Percentiles rank a stretch among this genome's conserved stretches.
Conservation (phyloP, 2,888 invertebrate species). For the Temnothorax rugatulus region DNA sequence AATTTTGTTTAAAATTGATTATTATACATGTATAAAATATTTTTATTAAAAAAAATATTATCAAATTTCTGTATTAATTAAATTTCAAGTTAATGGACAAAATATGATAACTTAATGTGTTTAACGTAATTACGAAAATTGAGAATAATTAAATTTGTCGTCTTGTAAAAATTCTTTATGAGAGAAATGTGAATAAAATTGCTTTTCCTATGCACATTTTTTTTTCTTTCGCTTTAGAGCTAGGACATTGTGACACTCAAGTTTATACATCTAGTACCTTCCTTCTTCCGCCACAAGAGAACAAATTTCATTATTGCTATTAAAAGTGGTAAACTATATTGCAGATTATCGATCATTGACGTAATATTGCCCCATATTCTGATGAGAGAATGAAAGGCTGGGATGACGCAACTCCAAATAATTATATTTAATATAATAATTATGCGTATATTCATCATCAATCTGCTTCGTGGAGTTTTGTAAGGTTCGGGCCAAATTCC, state of each 20-base stretch:
- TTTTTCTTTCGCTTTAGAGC: not conserved
- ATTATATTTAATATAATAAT: not conserved
- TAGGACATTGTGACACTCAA: not conserved
- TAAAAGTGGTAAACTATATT: constrained; percentile 31
- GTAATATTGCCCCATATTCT: constrained; percentile 4
- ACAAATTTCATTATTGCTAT: constrained; percentile 43
- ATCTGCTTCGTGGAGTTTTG: not conserved
- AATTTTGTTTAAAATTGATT: not conserved
- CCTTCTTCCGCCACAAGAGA: constrained; percentile 14
- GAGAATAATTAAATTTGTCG: not conserved
- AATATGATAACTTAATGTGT: not conserved
- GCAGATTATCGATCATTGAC: constrained; percentile 47
- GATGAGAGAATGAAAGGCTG: constrained; percentile 12
- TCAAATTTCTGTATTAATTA: not conserved
- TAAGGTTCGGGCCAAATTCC: constrained; percentile 56
- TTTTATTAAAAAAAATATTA: not conserved
- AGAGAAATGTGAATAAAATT: not conserved
- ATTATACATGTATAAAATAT: not conserved
- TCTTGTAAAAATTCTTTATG: not conserved
- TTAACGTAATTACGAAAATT: not conserved
- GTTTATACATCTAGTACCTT: constrained; percentile 25
- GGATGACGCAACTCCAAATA: not conserved
- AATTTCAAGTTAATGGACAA: not conserved
- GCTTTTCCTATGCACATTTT: not conserved
- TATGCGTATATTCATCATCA: constrained; percentile 4